Percentiles rank a stretch among this genome's conserved stretches.
Conservation (phyloP, 2,113 vertebrate genomes). For the Herpailurus yagouaroundi region DNA sequence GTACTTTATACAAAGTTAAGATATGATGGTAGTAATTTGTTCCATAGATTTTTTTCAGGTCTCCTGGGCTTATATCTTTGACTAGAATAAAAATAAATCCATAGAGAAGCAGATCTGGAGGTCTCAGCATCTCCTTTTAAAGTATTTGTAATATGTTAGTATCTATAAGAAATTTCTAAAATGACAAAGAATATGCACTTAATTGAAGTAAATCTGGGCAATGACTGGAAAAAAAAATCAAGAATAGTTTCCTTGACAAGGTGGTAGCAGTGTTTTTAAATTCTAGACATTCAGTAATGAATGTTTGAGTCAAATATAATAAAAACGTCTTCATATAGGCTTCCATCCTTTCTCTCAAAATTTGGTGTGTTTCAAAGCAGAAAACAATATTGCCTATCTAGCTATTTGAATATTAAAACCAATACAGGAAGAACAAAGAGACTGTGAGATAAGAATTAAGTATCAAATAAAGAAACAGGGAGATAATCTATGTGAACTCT, state of each 20-base stretch:
- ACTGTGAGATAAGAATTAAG: background rate
- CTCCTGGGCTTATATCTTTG: background rate
- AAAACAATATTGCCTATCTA: background rate
- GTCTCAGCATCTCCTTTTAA: background rate
- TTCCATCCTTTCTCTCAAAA: background rate
- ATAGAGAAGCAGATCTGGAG: constrained; percentile 30
- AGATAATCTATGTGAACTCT: background rate
- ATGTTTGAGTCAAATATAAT: background rate
- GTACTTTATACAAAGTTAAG: constrained; percentile 24
- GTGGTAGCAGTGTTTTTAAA: background rate
- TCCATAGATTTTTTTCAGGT: background rate
- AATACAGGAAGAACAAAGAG: background rate
- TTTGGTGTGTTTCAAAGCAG: background rate
- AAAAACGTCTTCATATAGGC: background rate
- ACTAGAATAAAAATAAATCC: constrained; percentile 39
- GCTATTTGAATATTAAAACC: background rate
- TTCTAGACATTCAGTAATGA: background rate
- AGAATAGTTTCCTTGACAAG: background rate
- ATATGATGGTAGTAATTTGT: background rate
- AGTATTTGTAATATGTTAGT: constrained; percentile 1
- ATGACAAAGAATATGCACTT: background rate
- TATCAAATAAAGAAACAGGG: background rate
- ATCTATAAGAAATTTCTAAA: constrained; percentile 15
- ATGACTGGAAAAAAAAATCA: background rate
- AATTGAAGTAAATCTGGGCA: constrained; percentile 9